These are phyloP conservation scores for Vombatus ursinus DNA, from an alignment of 2,113 vertebrate genomes.

Conservation along the genomic window DNA sequence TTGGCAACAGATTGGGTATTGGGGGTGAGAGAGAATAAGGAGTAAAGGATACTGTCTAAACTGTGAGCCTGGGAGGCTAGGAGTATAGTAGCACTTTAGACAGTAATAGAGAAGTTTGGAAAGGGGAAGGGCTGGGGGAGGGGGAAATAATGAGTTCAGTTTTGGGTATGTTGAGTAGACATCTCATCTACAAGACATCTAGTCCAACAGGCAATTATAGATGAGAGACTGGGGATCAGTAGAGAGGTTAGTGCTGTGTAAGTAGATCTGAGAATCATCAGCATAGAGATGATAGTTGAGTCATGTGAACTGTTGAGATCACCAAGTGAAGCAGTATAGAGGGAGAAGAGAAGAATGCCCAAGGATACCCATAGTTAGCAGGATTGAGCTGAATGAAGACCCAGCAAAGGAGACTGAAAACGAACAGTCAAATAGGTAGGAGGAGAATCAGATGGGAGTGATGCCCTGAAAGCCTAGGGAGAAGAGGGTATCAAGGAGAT, in stretches of 20 bases:
- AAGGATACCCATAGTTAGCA: no score
- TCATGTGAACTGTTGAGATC: not conserved
- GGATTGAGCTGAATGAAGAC: not conserved
- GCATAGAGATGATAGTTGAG: not conserved
- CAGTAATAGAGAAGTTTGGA: not conserved
- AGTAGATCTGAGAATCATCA: not conserved
- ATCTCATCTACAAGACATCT: not conserved
- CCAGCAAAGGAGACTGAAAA: not conserved
- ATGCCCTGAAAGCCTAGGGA: not conserved
- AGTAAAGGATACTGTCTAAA: not conserved
- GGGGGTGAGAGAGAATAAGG: not conserved
- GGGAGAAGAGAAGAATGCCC: not conserved
- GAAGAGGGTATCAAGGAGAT: not conserved
- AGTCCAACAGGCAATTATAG: not conserved
- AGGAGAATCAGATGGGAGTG: not conserved
- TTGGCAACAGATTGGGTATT: not conserved
- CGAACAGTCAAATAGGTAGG: not conserved
- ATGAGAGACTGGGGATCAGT: not conserved
- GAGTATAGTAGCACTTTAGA: not conserved
- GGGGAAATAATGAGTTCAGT: not conserved
- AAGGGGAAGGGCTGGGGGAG: not conserved
- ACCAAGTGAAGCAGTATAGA: not conserved
- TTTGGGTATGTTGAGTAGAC: not conserved
- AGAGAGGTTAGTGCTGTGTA: not conserved
- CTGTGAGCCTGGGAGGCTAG: not conserved